phyloP scores from a whole-genome alignment of 2,888 invertebrate genomes.

The Dicyrtoma fusca region DNA sequence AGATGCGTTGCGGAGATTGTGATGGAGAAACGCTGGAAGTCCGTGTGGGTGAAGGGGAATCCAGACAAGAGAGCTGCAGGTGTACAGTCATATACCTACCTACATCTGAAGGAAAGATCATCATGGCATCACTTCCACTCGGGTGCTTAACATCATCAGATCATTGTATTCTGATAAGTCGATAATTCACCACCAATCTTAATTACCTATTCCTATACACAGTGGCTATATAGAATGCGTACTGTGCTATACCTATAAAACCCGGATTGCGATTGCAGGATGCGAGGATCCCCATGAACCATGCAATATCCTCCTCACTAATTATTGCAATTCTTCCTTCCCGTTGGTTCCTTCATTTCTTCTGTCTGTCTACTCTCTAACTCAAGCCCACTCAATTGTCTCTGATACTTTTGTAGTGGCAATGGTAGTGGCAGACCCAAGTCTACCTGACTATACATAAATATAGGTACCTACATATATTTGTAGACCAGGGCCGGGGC shows the following conservation, averaged over 20 bases:
- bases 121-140: conserved; percentile 42
- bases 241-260: too few species aligned
- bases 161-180: conserved; percentile 47
- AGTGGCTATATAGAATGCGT: conserved; percentile 31
- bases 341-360: conserved; percentile 18
- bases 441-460: too few species aligned
- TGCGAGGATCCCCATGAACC: conserved; percentile 36
- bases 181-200: conserved; percentile 51
- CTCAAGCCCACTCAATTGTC: too few species aligned
- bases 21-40: neutral
- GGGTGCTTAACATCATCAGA: conserved; percentile 46
- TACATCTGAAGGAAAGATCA: conserved; percentile 36
- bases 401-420: too few species aligned
- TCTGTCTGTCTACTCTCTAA: conserved; percentile 11
- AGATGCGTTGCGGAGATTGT: too few species aligned
- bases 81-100: too few species aligned
- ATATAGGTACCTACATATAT: too few species aligned
- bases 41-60: too few species aligned
- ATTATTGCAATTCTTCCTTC: conserved; percentile 38
- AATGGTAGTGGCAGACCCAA: too few species aligned
- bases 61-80: too few species aligned
- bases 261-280: conserved; percentile 34
- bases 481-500: too few species aligned
- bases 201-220: conserved; percentile 27
- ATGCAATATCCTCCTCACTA: conserved; percentile 44